phyloP scores from a whole-genome alignment of 2,797 vertebrate genomes.

The Champsocephalus esox region DNA sequence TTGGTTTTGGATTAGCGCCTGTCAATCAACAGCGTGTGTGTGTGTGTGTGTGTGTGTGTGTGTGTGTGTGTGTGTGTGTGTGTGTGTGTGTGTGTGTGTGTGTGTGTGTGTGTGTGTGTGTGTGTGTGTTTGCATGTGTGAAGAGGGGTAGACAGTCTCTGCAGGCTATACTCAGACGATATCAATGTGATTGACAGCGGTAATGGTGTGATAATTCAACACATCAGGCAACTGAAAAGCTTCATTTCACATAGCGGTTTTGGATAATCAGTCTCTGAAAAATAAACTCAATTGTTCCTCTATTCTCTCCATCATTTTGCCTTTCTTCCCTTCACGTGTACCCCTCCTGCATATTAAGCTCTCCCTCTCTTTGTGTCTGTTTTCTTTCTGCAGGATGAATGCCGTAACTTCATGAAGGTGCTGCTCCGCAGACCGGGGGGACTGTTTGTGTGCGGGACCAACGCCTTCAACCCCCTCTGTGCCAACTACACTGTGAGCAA shows the following conservation, averaged over 20 bases:
- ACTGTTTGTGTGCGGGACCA: conserved; percentile 94
- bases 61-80: background rate
- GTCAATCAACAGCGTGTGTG: conserved; percentile 63
- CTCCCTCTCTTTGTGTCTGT: conserved; percentile 16
- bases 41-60: too few species aligned
- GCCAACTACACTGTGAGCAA: conserved; percentile 95
- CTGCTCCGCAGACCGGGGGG: conserved; percentile 89
- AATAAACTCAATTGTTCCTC: conserved; percentile 38
- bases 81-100: conserved; percentile 1
- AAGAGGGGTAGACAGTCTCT: conserved; percentile 45
- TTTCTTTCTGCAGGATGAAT: conserved; percentile 87
- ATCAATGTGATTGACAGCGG: conserved; percentile 74
- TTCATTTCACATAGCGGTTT: conserved; percentile 62
- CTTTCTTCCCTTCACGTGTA: conserved; percentile 19
- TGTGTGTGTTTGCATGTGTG: conserved; percentile 22
- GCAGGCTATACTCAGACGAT: conserved; percentile 57
- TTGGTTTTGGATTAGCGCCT: conserved; percentile 64
- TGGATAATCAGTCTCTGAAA: conserved; percentile 63
- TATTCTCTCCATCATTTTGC: conserved; percentile 29
- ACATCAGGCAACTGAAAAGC: conserved; percentile 73
- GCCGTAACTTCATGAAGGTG: conserved; percentile 96
- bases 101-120: background rate
- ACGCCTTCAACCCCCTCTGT: conserved; percentile 95
- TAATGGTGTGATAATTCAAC: conserved; percentile 77
- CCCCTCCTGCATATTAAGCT: conserved; percentile 35